phyloP scores from a whole-genome alignment of 2,113 vertebrate genomes.

The Megaleporinus macrocephalus region DNA sequence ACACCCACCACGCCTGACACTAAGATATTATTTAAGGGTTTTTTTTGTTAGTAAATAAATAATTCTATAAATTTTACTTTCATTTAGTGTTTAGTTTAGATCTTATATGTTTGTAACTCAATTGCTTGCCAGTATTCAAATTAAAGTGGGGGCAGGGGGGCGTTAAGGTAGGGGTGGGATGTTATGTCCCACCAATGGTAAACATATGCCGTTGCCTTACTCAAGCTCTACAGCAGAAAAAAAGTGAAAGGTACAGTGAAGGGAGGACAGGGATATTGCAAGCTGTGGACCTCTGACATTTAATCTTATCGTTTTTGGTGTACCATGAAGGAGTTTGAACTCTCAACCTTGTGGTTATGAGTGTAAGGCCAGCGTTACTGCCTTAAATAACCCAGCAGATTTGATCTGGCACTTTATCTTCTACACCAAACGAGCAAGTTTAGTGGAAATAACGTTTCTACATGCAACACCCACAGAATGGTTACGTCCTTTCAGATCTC shows the following conservation, averaged over 20 bases:
- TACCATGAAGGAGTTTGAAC: neutral
- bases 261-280: constrained; percentile 61
- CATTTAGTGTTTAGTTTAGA: too few species aligned
- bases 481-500: neutral
- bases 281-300: constrained; percentile 63
- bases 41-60: too few species aligned
- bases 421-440: neutral
- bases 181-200: too few species aligned
- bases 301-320: neutral
- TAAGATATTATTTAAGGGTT: too few species aligned
- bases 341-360: neutral
- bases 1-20: too few species aligned
- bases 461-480: neutral
- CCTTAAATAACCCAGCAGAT: neutral
- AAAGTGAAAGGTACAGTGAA: constrained; percentile 48
- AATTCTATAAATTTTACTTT: too few species aligned
- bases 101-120: too few species aligned
- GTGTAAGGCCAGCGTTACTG: neutral
- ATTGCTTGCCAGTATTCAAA: too few species aligned
- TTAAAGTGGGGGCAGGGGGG: too few species aligned
- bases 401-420: neutral
- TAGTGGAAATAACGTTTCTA: neutral
- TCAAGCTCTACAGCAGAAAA: constrained; percentile 62
- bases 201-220: too few species aligned
- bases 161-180: too few species aligned